Base-by-base conservation (phyloP, 2,797 vertebrate genomes). In the Cyprinodon diabolis region DNA sequence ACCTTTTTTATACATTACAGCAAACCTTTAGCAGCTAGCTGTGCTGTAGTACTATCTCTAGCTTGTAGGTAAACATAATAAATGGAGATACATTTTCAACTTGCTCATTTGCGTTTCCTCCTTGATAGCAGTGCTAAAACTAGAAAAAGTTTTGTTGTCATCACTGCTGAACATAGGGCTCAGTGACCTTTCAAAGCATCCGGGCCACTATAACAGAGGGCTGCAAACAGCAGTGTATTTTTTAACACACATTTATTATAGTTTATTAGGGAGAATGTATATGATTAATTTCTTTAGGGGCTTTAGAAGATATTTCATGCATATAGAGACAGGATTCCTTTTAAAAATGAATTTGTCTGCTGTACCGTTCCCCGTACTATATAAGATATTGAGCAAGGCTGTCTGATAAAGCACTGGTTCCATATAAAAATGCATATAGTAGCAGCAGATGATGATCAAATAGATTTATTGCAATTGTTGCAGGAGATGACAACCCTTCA, bases 381-480 rank as follows among this genome's bases (percentile, higher is more conserved):
- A 66, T 65, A 65, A 71, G 23, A 66, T 54, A 48, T 60, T 58
- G 51, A 66, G 25, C 19, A 6, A 74, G n/a, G 17, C 68, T 71
- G 68, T 14, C 19, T 70, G 14, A 76, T 49, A 70, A 51, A 68
- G 43, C 19, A 40, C 30, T 7, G 25, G 63, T 69, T 76, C 69
- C 25, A 56, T 63, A 37, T 30, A 37, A 51, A 56, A 72, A 55
- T 66, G n/a, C 52, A 60, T 43, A 71, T 19, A 43, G 68, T 68
- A 71, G 30, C 47, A 66, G 37, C 15, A 75, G 52, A 78, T 66
- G 60, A 48, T 45, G 58, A 70, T 70, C 47, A 75, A 49, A 25
- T 37, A 65, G 49, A 75, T 75, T 75, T 65, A 74, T 69, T 55
- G 45, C 48, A 55, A 19, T 17, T 69, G 57, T 76, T 55, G 68